Percentiles rank a stretch among this genome's conserved stretches.
These are phyloP conservation scores for Rousettus madagascariensis DNA, from an alignment of 2,797 vertebrate genomes.

Conservation along the genomic window DNA sequence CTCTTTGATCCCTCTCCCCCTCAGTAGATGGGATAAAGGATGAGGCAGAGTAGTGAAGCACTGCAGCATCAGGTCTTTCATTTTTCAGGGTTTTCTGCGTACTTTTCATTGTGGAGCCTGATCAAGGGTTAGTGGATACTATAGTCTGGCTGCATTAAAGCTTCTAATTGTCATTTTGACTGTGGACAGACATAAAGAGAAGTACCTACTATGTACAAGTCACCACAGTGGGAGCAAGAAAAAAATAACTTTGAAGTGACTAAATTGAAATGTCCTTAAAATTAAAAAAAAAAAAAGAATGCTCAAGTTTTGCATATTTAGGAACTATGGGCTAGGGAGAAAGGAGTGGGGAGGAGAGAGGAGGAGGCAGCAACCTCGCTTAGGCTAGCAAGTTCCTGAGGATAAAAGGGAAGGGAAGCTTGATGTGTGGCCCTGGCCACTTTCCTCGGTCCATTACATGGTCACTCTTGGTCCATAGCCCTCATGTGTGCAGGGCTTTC, in stretches of 20 bases:
- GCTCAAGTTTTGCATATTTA: not conserved
- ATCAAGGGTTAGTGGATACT: not conserved
- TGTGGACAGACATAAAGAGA: not conserved
- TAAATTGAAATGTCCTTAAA: constrained; percentile 19
- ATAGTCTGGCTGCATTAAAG: not conserved
- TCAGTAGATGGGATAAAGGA: not conserved
- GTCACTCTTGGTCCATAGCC: not conserved
- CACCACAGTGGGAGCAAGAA: not conserved
- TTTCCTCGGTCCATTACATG: not conserved
- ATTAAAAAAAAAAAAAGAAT: not conserved
- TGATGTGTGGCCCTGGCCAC: no score
- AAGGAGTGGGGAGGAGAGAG: not conserved
- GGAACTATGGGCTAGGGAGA: not conserved
- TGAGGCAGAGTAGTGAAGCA: not conserved
- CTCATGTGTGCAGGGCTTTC: not conserved
- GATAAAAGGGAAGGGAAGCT: not conserved
- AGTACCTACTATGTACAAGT: not conserved
- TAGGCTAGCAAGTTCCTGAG: not conserved
- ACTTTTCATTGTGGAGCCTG: not conserved
- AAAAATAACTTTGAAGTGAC: not conserved
- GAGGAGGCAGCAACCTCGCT: not conserved
- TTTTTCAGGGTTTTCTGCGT: not conserved
- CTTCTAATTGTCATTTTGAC: not conserved
- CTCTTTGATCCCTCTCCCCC: not conserved
- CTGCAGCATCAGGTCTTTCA: not conserved